Percentiles rank a stretch among this genome's conserved stretches.
Conservation (phyloP, 1,140 invertebrate genomes). For the Paraescarpia echinospica region DNA sequence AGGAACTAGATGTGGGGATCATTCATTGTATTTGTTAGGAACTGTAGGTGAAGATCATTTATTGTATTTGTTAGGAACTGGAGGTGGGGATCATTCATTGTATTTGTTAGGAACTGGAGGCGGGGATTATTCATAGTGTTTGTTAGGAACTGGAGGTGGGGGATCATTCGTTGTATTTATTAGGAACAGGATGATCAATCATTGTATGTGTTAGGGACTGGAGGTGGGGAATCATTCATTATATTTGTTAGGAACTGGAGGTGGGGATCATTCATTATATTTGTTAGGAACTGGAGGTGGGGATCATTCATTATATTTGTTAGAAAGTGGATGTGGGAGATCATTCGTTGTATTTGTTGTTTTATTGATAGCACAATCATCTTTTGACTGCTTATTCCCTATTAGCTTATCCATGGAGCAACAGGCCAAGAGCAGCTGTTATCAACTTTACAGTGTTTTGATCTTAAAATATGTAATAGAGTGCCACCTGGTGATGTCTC, state of each 20-base stretch:
- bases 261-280: constrained; percentile 34
- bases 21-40: constrained; percentile 64
- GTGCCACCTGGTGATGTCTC: too few species aligned
- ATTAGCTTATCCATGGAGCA: too few species aligned
- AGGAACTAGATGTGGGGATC: constrained; percentile 71
- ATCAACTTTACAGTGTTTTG: too few species aligned
- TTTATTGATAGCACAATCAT: background rate
- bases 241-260: constrained; percentile 79
- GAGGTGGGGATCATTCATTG: constrained; percentile 58
- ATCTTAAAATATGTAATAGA: too few species aligned
- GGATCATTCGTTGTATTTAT: too few species aligned
- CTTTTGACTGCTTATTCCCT: background rate
- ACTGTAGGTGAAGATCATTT: constrained; percentile 64
- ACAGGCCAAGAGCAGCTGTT: too few species aligned
- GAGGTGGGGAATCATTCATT: constrained; percentile 59
- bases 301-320: too few species aligned
- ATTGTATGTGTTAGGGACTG: too few species aligned
- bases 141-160: constrained; percentile 75
- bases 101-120: constrained; percentile 79
- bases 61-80: constrained; percentile 71
- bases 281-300: constrained; percentile 77
- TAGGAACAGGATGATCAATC: too few species aligned
- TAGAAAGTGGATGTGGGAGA: constrained; percentile 73
- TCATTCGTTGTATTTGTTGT: background rate
- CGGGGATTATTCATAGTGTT: constrained; percentile 27